phyloP scores from a whole-genome alignment of 2,113 vertebrate genomes.

The Entomyzon cyanotis region DNA sequence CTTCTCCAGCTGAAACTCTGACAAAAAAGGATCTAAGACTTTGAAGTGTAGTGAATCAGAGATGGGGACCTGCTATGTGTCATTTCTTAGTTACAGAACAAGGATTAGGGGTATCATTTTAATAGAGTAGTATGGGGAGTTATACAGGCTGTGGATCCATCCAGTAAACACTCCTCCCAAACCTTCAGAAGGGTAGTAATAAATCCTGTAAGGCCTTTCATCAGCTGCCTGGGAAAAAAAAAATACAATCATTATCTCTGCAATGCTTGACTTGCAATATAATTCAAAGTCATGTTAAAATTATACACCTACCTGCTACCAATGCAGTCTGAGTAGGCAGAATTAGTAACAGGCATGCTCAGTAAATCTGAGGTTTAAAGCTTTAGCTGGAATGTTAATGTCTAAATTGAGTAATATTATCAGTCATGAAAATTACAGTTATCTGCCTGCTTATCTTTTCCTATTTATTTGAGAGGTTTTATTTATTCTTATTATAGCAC shows the following conservation, averaged over 20 bases:
- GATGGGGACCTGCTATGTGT: background rate
- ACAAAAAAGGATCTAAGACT: background rate
- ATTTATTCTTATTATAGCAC: conserved; percentile 26
- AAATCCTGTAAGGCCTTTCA: conserved; percentile 20
- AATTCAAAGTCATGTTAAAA: conserved; percentile 39
- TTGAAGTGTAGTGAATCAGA: background rate
- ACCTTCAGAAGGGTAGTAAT: conserved; percentile 6
- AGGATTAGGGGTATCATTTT: conserved; percentile 15
- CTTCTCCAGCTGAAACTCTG: background rate
- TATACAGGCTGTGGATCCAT: background rate
- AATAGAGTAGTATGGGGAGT: background rate
- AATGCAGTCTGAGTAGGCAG: conserved; percentile 29
- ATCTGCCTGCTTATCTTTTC: conserved; percentile 35
- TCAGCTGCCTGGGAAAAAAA: background rate
- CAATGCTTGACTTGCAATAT: background rate
- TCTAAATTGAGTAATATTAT: conserved; percentile 30
- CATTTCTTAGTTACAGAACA: background rate
- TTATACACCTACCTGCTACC: conserved; percentile 41
- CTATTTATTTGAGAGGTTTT: conserved; percentile 30
- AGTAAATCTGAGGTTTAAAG: conserved; percentile 30
- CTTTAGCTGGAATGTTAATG: conserved; percentile 8
- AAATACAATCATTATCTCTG: background rate
- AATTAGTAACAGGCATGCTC: conserved; percentile 41
- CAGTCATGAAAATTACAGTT: conserved; percentile 33
- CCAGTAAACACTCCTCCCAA: conserved; percentile 44